These are phyloP conservation scores for Chiloscyllium plagiosum DNA, from an alignment of 2,113 vertebrate genomes.

Conservation along the genomic window DNA sequence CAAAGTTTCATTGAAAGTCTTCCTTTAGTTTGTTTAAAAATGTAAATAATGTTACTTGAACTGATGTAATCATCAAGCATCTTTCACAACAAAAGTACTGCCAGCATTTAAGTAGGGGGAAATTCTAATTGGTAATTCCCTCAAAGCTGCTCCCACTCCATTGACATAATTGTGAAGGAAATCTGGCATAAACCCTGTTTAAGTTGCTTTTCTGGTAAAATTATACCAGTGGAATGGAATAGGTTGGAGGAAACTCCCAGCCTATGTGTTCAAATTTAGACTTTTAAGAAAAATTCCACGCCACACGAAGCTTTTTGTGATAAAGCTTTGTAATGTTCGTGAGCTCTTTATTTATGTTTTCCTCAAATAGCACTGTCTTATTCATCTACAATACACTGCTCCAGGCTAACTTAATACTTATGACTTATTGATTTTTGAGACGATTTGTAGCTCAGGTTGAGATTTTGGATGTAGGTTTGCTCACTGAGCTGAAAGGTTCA, in stretches of 20 bases:
- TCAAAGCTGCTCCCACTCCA: background rate
- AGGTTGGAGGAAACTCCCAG: background rate
- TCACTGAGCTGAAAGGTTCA: too few species aligned
- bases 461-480: too few species aligned
- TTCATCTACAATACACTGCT: too few species aligned
- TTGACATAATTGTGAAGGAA: background rate
- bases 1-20: background rate
- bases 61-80: background rate
- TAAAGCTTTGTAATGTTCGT: background rate
- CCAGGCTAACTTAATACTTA: too few species aligned
- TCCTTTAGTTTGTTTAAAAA: background rate
- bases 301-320: background rate
- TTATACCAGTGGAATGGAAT: background rate
- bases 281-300: background rate
- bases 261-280: background rate
- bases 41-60: background rate
- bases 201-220: background rate
- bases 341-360: background rate
- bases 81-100: background rate
- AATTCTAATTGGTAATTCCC: background rate
- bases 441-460: too few species aligned
- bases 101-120: background rate
- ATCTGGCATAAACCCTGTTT: background rate
- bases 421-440: too few species aligned
- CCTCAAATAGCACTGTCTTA: background rate